Percentiles rank a stretch among this genome's conserved stretches.
Evolutionary conservation across 1,140 invertebrate species (phyloP).

Genomic region (Lethocerus indicus): DNA sequence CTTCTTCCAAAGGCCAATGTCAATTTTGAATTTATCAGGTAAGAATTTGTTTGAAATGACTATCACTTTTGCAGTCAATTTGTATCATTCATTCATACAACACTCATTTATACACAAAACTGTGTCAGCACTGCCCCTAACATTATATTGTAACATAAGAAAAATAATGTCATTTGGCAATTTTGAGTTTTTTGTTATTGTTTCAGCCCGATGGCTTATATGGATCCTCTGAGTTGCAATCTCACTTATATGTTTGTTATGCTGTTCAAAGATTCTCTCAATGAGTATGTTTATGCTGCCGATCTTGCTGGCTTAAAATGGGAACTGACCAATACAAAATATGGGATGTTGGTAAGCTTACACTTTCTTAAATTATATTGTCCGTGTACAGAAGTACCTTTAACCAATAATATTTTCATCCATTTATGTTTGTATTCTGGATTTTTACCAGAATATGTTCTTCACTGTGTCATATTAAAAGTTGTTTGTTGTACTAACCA

Average conservation of each 20-base stretch:
- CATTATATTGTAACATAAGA: neutral
- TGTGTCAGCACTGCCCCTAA: neutral
- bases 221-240: slow-evolving; percentile 70
- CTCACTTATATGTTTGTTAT: slow-evolving; percentile 69
- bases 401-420: neutral
- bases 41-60: slow-evolving; percentile 16
- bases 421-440: no score
- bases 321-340: slow-evolving; percentile 55
- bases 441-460: no score
- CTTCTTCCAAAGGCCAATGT: slow-evolving; percentile 73
- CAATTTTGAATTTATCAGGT: slow-evolving; percentile 65
- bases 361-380: neutral
- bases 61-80: neutral
- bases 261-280: slow-evolving; percentile 70
- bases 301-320: slow-evolving; percentile 76
- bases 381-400: neutral
- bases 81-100: neutral
- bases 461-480: no score
- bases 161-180: neutral
- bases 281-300: slow-evolving; percentile 84
- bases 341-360: slow-evolving; percentile 55
- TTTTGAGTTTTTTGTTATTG: slow-evolving; percentile 18
- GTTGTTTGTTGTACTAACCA: no score
- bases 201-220: slow-evolving; percentile 66
- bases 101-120: neutral